These are phyloP conservation scores for Vidua macroura DNA, from an alignment of 2,113 vertebrate genomes.

Conservation along the genomic window DNA sequence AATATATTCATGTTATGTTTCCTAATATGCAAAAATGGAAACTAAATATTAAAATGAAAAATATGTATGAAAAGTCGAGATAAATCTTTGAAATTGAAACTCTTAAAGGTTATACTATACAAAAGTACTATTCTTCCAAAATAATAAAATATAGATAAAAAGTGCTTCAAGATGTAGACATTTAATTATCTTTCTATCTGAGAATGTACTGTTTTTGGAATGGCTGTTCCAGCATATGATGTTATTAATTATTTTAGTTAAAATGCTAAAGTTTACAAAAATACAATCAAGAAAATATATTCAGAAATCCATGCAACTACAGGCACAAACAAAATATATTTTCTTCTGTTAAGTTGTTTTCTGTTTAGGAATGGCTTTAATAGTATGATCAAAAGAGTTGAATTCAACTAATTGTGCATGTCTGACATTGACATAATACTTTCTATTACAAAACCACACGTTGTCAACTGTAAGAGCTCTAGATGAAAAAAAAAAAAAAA, in stretches of 20 bases:
- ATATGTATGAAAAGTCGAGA: neutral
- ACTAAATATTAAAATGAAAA: neutral
- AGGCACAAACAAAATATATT: neutral
- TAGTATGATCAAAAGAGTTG: neutral
- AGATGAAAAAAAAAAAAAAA: neutral
- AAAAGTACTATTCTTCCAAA: neutral
- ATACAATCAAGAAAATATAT: neutral
- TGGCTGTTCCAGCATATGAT: neutral
- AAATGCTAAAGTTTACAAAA: neutral
- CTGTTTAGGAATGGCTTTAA: neutral
- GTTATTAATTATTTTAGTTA: neutral
- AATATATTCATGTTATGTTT: neutral
- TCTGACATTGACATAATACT: neutral
- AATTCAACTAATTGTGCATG: neutral
- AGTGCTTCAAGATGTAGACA: neutral
- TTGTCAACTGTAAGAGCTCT: neutral
- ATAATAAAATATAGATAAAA: neutral
- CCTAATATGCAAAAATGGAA: neutral
- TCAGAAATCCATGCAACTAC: neutral
- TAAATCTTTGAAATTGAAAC: neutral
- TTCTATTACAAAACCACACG: neutral
- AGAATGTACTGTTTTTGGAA: neutral
- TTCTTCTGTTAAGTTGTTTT: neutral
- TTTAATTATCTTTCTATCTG: neutral
- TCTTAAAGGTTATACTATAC: neutral